A percentile compares a stretch with the other conserved stretches of the same genome.
Conservation (phyloP, 2,888 invertebrate species). For the Alloscopus bannaensis region DNA sequence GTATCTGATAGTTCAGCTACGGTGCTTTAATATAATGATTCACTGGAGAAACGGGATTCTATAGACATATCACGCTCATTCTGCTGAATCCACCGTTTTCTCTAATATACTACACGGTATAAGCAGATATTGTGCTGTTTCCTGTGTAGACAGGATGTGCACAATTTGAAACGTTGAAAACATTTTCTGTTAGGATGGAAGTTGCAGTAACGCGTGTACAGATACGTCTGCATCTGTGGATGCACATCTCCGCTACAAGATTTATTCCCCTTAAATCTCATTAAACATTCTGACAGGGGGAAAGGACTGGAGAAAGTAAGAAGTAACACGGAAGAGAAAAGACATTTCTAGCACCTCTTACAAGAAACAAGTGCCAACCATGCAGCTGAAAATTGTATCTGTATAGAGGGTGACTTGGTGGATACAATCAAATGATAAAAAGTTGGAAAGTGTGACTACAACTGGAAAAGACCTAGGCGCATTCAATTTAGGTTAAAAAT, state of each 20-base stretch:
- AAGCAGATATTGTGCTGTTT: slow-evolving; percentile 25
- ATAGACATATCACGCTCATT: no score
- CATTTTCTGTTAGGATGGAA: background rate
- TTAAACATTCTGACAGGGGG: slow-evolving; percentile 68
- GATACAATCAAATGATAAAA: no score
- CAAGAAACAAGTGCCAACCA: background rate
- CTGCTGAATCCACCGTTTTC: background rate
- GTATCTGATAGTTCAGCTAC: no score
- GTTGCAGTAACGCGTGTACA: no score
- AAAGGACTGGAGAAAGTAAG: slow-evolving; percentile 39
- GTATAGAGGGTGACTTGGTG: no score
- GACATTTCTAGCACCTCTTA: background rate
- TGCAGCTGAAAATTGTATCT: background rate
- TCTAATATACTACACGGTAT: background rate
- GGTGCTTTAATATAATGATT: no score
- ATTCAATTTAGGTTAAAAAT: no score
- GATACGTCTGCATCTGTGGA: no score
- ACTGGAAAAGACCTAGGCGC: no score
- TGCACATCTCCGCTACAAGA: slow-evolving; percentile 40
- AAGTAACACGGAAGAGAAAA: slow-evolving; percentile 9
- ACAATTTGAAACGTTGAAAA: slow-evolving; percentile 31
- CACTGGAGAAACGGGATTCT: no score
- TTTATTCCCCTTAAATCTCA: slow-evolving; percentile 70
- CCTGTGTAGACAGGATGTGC: slow-evolving; percentile 26
- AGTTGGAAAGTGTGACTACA: no score